Evolutionary conservation across 2,888 invertebrate species (phyloP), one percentile per base, ranked within the genome.

Genomic region (Dendrolimus houi): DNA sequence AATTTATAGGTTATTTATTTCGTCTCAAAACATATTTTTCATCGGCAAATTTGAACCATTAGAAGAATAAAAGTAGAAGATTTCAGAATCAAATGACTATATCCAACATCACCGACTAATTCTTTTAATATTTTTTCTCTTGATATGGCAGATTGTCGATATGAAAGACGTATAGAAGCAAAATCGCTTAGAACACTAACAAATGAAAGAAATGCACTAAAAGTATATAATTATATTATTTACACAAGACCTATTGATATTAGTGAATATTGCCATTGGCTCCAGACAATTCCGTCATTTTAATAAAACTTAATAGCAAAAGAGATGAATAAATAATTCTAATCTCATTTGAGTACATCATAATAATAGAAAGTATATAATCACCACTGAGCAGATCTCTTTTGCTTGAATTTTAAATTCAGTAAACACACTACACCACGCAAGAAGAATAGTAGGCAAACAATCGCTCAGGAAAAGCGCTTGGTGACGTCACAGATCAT

Each of bases 101-200:
- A 81, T 77, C 63, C 81, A 81, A 87, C 65, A 66, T 69, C 58
- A 75, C 77, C 85, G 86, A 87, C 84, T 72, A 77, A 47, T 78
- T 79, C 74, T 75, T 77, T 83, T 80, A 87, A 91, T 87, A 91
- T 91, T 89, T 90, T 90, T 88, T 83, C 79, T 85, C 80, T 85
- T 90, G 93, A 93, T 93, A 93, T 93, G 93, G 93, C 93, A 92
- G 92, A 92, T 92, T 92, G 92, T 92, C 92, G 93, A 93, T 93
- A 93, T 93, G 92, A 92, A 92, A 87, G 67, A 84, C 78, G 74
- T 79, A 78, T 75, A 76, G 72, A 86, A 85, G 82, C 82, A 80
- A 79, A 81, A 75, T 71, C 77, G 75, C 79, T 80, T 79, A 80
- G 67, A 76, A 70, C 69, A 69, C 74, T 77, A 83, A 74, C 66